Conservation (phyloP, 2,888 invertebrate genomes). For the Eugnorisma glareosa region DNA sequence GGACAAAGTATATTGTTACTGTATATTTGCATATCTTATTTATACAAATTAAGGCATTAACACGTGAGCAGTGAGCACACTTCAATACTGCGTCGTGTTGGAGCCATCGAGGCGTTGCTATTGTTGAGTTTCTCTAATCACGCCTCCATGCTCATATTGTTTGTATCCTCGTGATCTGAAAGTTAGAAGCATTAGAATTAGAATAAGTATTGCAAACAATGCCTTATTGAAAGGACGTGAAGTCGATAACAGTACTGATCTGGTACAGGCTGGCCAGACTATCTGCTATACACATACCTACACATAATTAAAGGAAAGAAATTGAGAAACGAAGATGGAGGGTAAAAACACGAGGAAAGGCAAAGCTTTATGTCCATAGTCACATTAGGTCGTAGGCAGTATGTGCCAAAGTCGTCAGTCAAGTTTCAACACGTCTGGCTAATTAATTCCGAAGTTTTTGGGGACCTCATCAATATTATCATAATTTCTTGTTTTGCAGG, state of each 20-base stretch:
- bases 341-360: background rate
- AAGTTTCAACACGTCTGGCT: constrained; percentile 36
- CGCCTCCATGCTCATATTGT: constrained; percentile 23
- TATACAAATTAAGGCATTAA: constrained; percentile 51
- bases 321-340: background rate
- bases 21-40: constrained; percentile 57
- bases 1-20: constrained; percentile 54
- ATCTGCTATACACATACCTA: background rate
- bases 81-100: constrained; percentile 19
- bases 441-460: constrained; percentile 27
- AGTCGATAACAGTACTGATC: constrained; percentile 1
- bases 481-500: constrained; percentile 26
- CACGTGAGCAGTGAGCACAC: constrained; percentile 39
- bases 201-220: constrained; percentile 40
- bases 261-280: background rate
- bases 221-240: constrained; percentile 8
- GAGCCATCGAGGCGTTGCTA: constrained; percentile 1
- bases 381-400: background rate
- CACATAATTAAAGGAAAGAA: background rate
- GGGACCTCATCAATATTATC: background rate
- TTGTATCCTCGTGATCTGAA: constrained; percentile 59
- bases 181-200: constrained; percentile 52
- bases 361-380: background rate
- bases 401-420: constrained; percentile 9
- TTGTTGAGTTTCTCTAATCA: constrained; percentile 46